Conservation (phyloP, 1,140 invertebrate species). For the Belonocnema kinseyi region DNA sequence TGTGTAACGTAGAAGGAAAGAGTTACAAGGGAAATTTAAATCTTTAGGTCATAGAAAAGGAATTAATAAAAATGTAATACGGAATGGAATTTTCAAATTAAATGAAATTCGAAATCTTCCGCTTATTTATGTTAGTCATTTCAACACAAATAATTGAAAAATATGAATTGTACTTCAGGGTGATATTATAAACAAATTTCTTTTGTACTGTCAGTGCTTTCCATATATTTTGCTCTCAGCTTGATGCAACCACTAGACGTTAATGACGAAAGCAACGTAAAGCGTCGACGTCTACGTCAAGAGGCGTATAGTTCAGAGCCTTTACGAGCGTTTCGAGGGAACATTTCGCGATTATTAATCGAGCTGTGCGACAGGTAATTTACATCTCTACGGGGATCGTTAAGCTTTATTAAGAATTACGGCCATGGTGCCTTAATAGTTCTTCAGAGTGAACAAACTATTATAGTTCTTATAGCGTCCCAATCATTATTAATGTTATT, state of each 20-base stretch:
- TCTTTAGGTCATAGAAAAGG: no score
- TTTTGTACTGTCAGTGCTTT: no score
- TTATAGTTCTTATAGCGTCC: slow-evolving; percentile 2
- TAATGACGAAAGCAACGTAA: slow-evolving; percentile 24
- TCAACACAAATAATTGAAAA: no score
- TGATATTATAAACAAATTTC: no score
- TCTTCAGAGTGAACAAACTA: slow-evolving; percentile 8
- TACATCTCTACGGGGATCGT: slow-evolving; percentile 52
- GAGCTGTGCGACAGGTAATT: slow-evolving; percentile 52
- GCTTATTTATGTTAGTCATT: no score
- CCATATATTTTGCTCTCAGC: no score
- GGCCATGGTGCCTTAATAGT: slow-evolving; percentile 30
- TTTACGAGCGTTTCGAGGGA: slow-evolving; percentile 41
- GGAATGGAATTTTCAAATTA: no score
- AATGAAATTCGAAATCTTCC: no score
- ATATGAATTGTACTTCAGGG: no score
- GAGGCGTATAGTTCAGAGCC: slow-evolving; percentile 33
- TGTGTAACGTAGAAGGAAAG: no score
- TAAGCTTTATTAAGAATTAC: slow-evolving; percentile 57
- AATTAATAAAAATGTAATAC: no score
- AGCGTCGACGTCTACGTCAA: slow-evolving; percentile 27
- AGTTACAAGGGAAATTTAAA: no score
- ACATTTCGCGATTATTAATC: slow-evolving; percentile 54
- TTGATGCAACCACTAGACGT: neutral
- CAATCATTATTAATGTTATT: slow-evolving; percentile 22